Evolutionary conservation across 2,113 vertebrate species (phyloP).

Genomic region (Colaptes auratus): DNA sequence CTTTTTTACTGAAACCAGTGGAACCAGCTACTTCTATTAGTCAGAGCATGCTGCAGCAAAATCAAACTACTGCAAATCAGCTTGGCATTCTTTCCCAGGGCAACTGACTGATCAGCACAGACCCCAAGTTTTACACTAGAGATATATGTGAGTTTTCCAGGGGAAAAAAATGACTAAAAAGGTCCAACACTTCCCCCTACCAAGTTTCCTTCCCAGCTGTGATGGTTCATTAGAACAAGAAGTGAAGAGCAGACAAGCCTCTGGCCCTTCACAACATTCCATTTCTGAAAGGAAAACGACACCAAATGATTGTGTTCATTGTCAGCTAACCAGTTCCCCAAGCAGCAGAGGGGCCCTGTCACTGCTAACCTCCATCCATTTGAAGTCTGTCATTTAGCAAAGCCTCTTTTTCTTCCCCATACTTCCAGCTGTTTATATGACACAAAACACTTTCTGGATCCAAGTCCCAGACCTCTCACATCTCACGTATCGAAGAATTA

Average conservation of each 20-base stretch:
- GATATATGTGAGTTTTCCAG: accelerated
- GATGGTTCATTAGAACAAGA: not conserved
- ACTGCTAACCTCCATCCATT: not conserved
- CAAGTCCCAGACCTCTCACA: constrained; percentile 39
- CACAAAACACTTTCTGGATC: constrained; percentile 1
- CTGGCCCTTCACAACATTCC: not conserved
- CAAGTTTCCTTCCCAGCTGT: not conserved
- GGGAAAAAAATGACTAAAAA: too few species aligned
- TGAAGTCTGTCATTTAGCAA: not conserved
- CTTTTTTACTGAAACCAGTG: not conserved
- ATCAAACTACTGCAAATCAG: not conserved
- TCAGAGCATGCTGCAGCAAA: not conserved
- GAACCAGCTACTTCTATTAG: not conserved
- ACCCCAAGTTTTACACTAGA: not conserved
- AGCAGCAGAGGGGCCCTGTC: not conserved
- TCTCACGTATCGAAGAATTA: not conserved
- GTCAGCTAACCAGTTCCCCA: not conserved
- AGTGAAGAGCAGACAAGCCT: not conserved
- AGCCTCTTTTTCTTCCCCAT: not conserved
- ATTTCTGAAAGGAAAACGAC: not conserved
- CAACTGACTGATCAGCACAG: not conserved
- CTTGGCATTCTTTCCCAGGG: not conserved
- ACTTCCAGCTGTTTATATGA: constrained; percentile 29
- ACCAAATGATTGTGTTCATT: not conserved
- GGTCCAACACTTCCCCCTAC: accelerated